A percentile compares a stretch with the other conserved stretches of the same genome.
Conservation (phyloP, 2,888 invertebrate species). For the Eristalinus aeneus region DNA sequence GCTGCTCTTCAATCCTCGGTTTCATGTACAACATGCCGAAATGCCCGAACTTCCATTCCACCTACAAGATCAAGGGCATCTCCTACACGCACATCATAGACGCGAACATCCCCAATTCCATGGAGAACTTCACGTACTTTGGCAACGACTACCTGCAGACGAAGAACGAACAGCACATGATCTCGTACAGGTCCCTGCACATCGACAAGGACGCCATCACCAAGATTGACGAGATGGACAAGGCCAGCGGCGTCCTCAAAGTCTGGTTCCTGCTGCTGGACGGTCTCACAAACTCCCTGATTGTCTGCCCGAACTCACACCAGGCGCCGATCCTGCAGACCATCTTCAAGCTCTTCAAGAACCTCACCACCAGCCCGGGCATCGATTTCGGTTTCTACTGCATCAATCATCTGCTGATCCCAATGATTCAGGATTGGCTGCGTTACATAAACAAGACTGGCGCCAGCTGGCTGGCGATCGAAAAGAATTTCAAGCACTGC, state of each 20-base stretch:
- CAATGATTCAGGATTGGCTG: conserved; percentile 96
- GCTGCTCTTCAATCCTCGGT: conserved; percentile 92
- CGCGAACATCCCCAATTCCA: conserved; percentile 89
- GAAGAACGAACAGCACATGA: conserved; percentile 85
- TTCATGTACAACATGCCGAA: conserved; percentile 98
- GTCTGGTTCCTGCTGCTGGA: conserved; percentile 95
- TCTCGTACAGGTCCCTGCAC: conserved; percentile 80
- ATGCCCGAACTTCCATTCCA: conserved; percentile 95
- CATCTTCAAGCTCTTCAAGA: conserved; percentile 90
- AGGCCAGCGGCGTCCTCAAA: conserved; percentile 90
- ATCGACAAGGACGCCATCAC: conserved; percentile 81
- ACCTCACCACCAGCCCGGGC: conserved; percentile 90
- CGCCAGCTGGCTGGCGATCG: conserved; percentile 88
- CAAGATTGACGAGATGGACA: conserved; percentile 84
- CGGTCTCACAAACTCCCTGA: conserved; percentile 90
- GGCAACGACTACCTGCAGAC: conserved; percentile 84
- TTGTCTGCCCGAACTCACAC: conserved; percentile 93
- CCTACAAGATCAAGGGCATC: conserved; percentile 90
- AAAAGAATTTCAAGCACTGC: conserved; percentile 96
- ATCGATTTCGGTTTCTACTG: conserved; percentile 94
- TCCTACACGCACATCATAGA: conserved; percentile 91
- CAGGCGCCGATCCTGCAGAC: conserved; percentile 94
- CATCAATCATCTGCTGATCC: conserved; percentile 94
- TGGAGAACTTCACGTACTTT: conserved; percentile 86
- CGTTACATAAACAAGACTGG: conserved; percentile 87